These are phyloP conservation scores for Hyperopisus bebe DNA, from an alignment of 2,113 vertebrate genomes.

Conservation along the genomic window DNA sequence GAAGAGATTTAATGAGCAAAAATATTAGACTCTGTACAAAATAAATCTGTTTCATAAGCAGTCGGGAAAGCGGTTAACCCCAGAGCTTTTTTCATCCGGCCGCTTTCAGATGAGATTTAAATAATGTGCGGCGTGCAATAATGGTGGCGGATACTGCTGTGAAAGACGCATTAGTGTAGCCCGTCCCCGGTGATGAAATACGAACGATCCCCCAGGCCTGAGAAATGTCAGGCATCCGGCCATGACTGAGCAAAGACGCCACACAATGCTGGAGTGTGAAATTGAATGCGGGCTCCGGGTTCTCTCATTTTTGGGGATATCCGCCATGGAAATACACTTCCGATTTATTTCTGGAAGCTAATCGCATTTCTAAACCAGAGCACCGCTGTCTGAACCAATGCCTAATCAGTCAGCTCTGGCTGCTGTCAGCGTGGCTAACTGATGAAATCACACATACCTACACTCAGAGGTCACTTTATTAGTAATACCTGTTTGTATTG, in stretches of 20 bases:
- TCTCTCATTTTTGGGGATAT: slow-evolving; percentile 43
- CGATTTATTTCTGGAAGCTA: neutral
- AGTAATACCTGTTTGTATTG: neutral
- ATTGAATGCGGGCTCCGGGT: slow-evolving; percentile 42
- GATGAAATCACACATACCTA: neutral
- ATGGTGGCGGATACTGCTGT: slow-evolving; percentile 32
- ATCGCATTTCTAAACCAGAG: neutral
- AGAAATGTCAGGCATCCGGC: slow-evolving; percentile 44
- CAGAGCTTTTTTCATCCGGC: neutral
- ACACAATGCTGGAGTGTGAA: slow-evolving; percentile 32
- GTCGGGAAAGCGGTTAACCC: neutral
- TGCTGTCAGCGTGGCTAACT: neutral
- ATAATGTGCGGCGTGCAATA: slow-evolving; percentile 29
- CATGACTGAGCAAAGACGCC: slow-evolving; percentile 36
- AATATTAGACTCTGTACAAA: neutral
- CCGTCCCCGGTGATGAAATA: slow-evolving; percentile 40
- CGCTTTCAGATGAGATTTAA: neutral
- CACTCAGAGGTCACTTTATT: neutral
- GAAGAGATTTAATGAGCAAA: neutral
- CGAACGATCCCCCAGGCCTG: slow-evolving; percentile 43
- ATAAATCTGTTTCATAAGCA: slow-evolving; percentile 1
- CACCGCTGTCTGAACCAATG: neutral
- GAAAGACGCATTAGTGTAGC: slow-evolving; percentile 32
- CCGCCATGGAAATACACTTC: neutral
- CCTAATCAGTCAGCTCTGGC: neutral